Evolutionary conservation across 2,113 vertebrate genomes (phyloP).

Genomic region (Columba janthina): DNA sequence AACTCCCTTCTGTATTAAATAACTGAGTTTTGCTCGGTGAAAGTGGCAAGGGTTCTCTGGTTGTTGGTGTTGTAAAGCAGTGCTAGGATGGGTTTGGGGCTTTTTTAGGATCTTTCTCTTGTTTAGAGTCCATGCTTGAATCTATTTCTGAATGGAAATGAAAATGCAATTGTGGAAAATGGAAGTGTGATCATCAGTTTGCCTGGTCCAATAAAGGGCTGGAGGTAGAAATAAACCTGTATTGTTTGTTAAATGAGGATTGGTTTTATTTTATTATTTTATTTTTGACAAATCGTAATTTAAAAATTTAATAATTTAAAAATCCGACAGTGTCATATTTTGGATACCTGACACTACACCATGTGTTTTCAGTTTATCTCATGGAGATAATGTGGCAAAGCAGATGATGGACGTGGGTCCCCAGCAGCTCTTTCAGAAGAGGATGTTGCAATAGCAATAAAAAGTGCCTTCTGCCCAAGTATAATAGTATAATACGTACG

Average conservation of each 20-base stretch:
- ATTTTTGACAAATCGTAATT: not conserved
- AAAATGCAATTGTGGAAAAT: not conserved
- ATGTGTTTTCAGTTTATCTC: not conserved
- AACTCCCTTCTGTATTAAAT: not conserved
- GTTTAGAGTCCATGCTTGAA: not conserved
- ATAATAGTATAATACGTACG: too few relatives aligned
- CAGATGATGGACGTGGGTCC: accelerated
- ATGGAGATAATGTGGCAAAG: not conserved
- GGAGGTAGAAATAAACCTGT: not conserved
- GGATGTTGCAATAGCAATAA: not conserved
- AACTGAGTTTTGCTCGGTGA: not conserved
- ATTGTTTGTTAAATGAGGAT: not conserved
- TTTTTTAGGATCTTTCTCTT: not conserved
- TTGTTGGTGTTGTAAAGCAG: not conserved
- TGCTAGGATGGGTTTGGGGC: not conserved
- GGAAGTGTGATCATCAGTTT: not conserved
- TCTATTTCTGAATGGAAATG: not conserved
- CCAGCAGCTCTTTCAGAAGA: not conserved
- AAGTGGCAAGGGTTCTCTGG: not conserved
- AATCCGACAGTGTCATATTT: not conserved
- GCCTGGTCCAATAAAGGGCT: not conserved
- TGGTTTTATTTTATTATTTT: not conserved
- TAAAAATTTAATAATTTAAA: not conserved
- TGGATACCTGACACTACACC: not conserved
- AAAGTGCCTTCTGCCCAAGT: not conserved